phyloP scores from a whole-genome alignment of 1,140 invertebrate species.

The Trypoxylus dichotomus region DNA sequence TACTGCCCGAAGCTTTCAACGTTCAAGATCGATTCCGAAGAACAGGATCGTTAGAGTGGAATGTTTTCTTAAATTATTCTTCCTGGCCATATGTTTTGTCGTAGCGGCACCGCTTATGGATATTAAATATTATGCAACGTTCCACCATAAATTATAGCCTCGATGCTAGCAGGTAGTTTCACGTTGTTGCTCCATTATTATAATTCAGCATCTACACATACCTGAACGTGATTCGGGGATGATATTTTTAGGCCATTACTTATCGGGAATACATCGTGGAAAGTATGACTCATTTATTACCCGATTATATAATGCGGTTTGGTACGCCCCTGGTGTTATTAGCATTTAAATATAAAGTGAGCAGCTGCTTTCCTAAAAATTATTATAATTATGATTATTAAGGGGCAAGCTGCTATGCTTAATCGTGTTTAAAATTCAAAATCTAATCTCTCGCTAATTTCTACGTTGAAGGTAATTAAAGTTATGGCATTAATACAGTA shows the following conservation, averaged over 20 bases:
- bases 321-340: neutral
- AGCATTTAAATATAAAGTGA: neutral
- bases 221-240: neutral
- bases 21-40: neutral
- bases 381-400: neutral
- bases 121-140: conserved; percentile 3
- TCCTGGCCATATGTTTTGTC: neutral
- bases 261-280: neutral
- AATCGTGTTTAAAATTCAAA: neutral
- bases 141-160: neutral
- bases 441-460: neutral
- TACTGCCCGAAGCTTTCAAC: neutral
- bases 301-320: neutral
- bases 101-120: neutral
- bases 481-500: too few relatives aligned
- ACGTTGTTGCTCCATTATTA: neutral
- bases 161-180: neutral
- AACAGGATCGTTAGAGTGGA: conserved; percentile 1
- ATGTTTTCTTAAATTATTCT: neutral
- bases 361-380: neutral
- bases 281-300: neutral
- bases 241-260: neutral
- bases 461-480: neutral
- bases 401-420: neutral
- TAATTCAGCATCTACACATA: neutral